Conservation (phyloP, 2,888 invertebrate genomes). For the Sinopyrophorus schimmeli region DNA sequence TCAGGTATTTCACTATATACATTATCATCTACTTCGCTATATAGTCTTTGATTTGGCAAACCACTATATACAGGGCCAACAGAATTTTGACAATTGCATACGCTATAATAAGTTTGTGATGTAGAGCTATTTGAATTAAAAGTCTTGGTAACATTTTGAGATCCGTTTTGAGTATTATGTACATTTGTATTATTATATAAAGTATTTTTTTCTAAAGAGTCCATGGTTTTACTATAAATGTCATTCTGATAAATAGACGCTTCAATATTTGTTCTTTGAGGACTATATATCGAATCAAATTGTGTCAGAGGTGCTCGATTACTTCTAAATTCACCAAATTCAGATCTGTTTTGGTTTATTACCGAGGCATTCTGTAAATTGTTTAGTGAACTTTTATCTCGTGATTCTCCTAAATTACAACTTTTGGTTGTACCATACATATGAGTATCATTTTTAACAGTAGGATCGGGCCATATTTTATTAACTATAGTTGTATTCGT, state of each 20-base stretch:
- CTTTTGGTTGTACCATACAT: slow-evolving; percentile 20
- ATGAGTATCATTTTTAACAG: slow-evolving; percentile 33
- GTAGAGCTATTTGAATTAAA: slow-evolving; percentile 14
- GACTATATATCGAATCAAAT: slow-evolving; percentile 10
- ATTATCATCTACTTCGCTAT: slow-evolving; percentile 44
- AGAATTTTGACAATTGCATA: slow-evolving; percentile 20
- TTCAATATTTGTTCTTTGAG: slow-evolving; percentile 10
- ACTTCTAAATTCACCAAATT: slow-evolving; percentile 46
- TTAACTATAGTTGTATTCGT: slow-evolving; percentile 54
- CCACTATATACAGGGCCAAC: slow-evolving; percentile 36
- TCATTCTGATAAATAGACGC: slow-evolving; percentile 3
- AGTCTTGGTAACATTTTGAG: slow-evolving; percentile 14
- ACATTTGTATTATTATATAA: too few relatives aligned
- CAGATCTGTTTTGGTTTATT: slow-evolving; percentile 31
- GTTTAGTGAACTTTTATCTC: slow-evolving; percentile 9
- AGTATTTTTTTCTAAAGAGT: too few relatives aligned
- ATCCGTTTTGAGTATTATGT: slow-evolving; percentile 15
- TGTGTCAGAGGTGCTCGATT: slow-evolving; percentile 41
- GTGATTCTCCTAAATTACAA: slow-evolving; percentile 22
- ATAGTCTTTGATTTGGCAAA: slow-evolving; percentile 37
- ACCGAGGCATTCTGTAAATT: slow-evolving; percentile 27
- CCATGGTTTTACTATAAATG: slow-evolving; percentile 6
- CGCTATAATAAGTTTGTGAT: slow-evolving; percentile 16
- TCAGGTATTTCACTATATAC: slow-evolving; percentile 53
- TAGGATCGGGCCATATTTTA: slow-evolving; percentile 58